Base-by-base conservation (phyloP, 1,140 invertebrate species). In the Elymnias hypermnestra region DNA sequence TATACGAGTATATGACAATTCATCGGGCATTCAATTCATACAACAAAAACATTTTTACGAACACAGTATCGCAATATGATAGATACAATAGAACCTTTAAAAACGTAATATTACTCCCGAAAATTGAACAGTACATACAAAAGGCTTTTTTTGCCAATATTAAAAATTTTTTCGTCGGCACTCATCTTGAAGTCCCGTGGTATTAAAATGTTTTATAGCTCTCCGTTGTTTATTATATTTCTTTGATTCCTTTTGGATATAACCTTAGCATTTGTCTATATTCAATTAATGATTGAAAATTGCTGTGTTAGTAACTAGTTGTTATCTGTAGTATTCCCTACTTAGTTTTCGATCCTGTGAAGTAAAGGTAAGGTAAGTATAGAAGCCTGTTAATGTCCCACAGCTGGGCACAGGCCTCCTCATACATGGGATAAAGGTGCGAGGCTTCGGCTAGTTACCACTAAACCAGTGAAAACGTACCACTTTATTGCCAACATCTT, bases 101-200 rank as follows among this genome's bases (percentile, higher is more conserved):
- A 62, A 62, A 51, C 47, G 49, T 46, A 53, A 69, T 63, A 72
- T 72, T 72, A 69, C 69, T 69, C 59, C 52, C 46, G 53, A 57
- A 72, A 72, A 72, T 72, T 72, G 65, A 44, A 43, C 47, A 50
- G 48, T n/a, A n/a, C n/a, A 51, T 53, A 62, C 45, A 60, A 63
- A 61, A 59, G 60, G 56, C 15, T 63, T 67, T 69, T 67, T 69
- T 72, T 69, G 63, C 62, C 60, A 72, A 72, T 72, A 72, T 72
- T 72, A 69, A 72, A 64, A 52, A 57, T 45, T 53, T 59, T 57
- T 33, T 7, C 29, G 12, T 15, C 14, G 29, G 29, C 14, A 33
- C 13, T 33, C 29, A 15, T 8, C 12, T 15, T 14, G 29, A 33
- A 33, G 29, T 50, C 23, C 10, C 29, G 38, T 14, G 18, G 23